Conservation (phyloP, 2,888 invertebrate genomes). For the Heteromyza rotundicornis region DNA sequence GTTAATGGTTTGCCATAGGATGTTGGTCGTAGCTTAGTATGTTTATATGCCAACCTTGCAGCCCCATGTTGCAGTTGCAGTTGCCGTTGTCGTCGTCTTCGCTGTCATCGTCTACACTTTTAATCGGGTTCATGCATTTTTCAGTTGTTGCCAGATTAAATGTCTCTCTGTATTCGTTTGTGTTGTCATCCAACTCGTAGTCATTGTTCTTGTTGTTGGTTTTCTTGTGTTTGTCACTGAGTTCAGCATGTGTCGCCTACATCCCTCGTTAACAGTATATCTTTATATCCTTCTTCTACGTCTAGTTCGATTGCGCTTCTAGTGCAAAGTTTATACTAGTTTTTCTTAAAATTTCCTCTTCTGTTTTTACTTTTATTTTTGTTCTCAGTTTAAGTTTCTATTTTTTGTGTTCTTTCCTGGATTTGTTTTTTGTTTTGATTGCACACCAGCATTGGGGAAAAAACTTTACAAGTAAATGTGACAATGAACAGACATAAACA, state of each 20-base stretch:
- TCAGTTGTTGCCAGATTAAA: neutral
- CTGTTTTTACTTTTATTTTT: neutral
- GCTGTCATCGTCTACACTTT: slow-evolving; percentile 14
- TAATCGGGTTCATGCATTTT: slow-evolving; percentile 10
- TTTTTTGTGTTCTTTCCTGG: neutral
- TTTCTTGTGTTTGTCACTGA: neutral
- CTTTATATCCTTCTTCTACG: too few relatives aligned
- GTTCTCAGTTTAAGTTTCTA: neutral
- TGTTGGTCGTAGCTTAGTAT: too few relatives aligned
- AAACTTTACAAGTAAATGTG: slow-evolving; percentile 48
- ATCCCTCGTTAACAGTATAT: neutral
- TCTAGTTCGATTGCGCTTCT: too few relatives aligned
- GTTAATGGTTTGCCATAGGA: neutral
- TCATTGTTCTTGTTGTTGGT: neutral
- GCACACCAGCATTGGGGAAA: neutral
- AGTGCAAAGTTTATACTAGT: too few relatives aligned
- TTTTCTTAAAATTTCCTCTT: neutral
- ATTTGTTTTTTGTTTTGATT: neutral
- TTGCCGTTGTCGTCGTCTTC: slow-evolving; percentile 3
- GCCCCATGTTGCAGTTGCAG: too few relatives aligned
- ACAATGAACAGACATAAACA: slow-evolving; percentile 52
- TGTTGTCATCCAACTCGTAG: too few relatives aligned
- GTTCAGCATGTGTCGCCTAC: slow-evolving; percentile 5
- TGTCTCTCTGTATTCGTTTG: neutral
- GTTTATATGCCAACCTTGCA: too few relatives aligned